A percentile compares a stretch with the other conserved stretches of the same genome.
Evolutionary conservation across 2,113 vertebrate species (phyloP).

Genomic region (Sakesphorus luctuosus): DNA sequence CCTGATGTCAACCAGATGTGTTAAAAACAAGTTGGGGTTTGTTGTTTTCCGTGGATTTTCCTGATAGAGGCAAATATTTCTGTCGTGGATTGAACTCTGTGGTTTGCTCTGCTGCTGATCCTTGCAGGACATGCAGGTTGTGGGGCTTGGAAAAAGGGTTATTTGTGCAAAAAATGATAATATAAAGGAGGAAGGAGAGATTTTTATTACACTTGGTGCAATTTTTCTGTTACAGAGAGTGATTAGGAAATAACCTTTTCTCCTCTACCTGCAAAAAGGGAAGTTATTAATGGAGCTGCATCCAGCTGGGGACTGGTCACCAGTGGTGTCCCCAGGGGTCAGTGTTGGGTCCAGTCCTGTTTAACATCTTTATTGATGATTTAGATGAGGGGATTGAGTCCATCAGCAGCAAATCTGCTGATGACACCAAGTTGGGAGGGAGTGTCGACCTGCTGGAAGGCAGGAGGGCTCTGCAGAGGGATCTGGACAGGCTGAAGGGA

Average conservation of each 20-base stretch:
- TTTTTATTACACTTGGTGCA: neutral
- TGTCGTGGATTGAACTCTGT: neutral
- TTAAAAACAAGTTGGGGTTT: neutral
- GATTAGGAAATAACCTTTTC: neutral
- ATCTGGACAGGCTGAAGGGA: too few relatives aligned
- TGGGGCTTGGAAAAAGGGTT: neutral
- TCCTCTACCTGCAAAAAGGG: neutral
- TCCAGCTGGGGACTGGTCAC: too few relatives aligned
- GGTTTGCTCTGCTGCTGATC: neutral
- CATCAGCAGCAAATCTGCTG: too few relatives aligned
- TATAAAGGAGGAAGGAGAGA: neutral
- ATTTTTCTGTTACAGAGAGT: accelerated
- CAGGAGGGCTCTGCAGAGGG: too few relatives aligned
- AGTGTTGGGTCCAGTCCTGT: too few relatives aligned
- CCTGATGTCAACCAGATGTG: slow-evolving; percentile 55
- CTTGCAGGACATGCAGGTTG: neutral
- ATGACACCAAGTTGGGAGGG: too few relatives aligned
- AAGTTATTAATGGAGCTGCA: neutral
- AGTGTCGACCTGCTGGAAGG: too few relatives aligned
- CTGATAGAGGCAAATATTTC: neutral
- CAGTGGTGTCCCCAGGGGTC: too few relatives aligned
- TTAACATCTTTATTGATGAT: too few relatives aligned
- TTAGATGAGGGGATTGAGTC: too few relatives aligned
- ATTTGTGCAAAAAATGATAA: neutral
- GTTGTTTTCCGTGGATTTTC: neutral